A percentile compares a stretch with the other conserved stretches of the same genome.
Evolutionary conservation across 2,797 vertebrate genomes (phyloP).

Genomic region (Propithecus deckenii): DNA sequence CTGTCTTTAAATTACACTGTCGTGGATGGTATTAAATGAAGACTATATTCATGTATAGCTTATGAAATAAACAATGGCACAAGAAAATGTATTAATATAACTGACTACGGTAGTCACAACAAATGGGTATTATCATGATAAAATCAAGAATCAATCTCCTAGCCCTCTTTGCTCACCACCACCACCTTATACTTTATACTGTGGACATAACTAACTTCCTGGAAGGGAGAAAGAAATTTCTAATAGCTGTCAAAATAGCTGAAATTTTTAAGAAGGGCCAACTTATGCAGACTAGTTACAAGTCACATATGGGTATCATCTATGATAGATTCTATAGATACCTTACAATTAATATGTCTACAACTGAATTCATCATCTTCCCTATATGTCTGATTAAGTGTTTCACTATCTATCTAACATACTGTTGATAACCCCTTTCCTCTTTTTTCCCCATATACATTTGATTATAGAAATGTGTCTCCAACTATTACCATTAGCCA

Average conservation of each 20-base stretch:
- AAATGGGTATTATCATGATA: background rate
- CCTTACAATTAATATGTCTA: background rate
- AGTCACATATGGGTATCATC: background rate
- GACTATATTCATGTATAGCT: background rate
- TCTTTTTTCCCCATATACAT: background rate
- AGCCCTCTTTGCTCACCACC: background rate
- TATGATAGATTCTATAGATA: background rate
- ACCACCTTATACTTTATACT: background rate
- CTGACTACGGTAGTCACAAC: background rate
- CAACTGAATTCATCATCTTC: background rate
- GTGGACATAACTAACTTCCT: background rate
- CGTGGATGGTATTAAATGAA: background rate
- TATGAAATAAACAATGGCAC: background rate
- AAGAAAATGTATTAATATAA: background rate
- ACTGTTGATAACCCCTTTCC: background rate
- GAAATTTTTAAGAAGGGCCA: constrained; percentile 8
- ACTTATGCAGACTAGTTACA: background rate
- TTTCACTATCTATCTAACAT: background rate
- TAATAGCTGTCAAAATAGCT: background rate
- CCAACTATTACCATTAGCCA: background rate
- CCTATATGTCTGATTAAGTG: background rate
- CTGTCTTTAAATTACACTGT: background rate
- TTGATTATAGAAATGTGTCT: background rate
- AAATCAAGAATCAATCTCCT: background rate
- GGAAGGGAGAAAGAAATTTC: background rate